Percentiles rank a stretch among this genome's conserved stretches.
Evolutionary conservation across 2,888 invertebrate species (phyloP).

Genomic region (Ramazzottius varieornatus): DNA sequence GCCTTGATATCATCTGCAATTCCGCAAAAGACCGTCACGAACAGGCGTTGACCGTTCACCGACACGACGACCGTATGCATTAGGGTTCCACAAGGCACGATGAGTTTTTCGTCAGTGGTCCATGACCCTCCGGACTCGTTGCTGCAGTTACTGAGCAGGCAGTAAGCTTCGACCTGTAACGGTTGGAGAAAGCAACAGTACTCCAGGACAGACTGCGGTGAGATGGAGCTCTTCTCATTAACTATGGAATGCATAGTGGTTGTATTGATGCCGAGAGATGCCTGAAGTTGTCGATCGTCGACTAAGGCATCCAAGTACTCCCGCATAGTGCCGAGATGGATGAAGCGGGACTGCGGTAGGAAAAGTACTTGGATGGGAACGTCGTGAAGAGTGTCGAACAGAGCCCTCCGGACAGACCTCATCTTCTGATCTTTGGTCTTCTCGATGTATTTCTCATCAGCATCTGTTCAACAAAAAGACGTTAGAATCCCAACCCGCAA

Average conservation of each 20-base stretch:
- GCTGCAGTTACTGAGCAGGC: conserved; percentile 22
- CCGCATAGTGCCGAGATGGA: conserved; percentile 25
- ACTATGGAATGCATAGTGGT: conserved; percentile 19
- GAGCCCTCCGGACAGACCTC: conserved; percentile 13
- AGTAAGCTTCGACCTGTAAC: conserved; percentile 15
- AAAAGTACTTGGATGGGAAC: conserved; percentile 18
- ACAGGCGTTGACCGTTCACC: conserved; percentile 10
- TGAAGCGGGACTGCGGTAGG: conserved; percentile 22
- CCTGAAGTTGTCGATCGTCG: conserved; percentile 7
- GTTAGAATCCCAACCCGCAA: too few species aligned
- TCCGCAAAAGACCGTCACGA: conserved; percentile 17
- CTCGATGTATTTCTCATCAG: conserved; percentile 18
- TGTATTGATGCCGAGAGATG: conserved; percentile 8
- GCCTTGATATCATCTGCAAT: conserved; percentile 19
- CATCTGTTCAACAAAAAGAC: too few species aligned
- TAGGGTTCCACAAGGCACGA: conserved; percentile 11
- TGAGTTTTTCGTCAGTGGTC: background rate
- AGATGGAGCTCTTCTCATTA: conserved; percentile 11
- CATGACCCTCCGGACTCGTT: conserved; percentile 7
- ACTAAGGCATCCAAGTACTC: conserved; percentile 14
- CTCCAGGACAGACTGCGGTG: conserved; percentile 17
- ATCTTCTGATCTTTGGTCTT: conserved; percentile 17
- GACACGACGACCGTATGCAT: conserved; percentile 10
- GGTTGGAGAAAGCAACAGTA: conserved; percentile 20
- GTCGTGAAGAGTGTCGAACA: conserved; percentile 17